Conservation (phyloP, 2,113 vertebrate species). For the Orthonyx spaldingii region DNA sequence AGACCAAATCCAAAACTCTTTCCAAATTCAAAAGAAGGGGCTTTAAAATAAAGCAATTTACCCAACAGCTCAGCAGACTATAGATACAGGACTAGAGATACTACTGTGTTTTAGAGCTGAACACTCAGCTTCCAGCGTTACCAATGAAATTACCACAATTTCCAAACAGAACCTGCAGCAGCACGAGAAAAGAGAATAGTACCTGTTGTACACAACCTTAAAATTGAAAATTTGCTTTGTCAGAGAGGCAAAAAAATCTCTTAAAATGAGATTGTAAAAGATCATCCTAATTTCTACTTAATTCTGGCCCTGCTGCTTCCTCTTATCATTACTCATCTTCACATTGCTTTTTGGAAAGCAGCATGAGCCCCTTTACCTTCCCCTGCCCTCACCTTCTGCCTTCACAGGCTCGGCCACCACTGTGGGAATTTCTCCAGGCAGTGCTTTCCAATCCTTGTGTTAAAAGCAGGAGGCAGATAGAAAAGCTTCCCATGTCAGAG, state of each 20-base stretch:
- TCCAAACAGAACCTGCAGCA: neutral
- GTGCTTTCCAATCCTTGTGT: neutral
- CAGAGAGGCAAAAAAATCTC: neutral
- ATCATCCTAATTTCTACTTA: neutral
- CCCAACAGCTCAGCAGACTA: neutral
- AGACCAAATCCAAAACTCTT: neutral
- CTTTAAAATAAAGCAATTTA: neutral
- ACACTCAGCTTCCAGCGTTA: neutral
- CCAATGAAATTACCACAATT: neutral
- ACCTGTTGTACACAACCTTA: neutral
- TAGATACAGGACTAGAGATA: neutral
- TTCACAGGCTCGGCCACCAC: neutral
- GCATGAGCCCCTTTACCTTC: neutral
- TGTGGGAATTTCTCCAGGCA: neutral
- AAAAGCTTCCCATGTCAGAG: neutral
- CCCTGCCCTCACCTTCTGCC: neutral
- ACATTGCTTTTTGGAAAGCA: fast-evolving
- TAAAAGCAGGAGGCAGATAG: neutral
- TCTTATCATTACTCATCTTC: neutral
- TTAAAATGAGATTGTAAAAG: neutral
- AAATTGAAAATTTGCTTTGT: neutral
- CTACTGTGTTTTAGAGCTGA: neutral
- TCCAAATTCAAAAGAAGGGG: neutral
- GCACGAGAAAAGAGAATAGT: neutral
- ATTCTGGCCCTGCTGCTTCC: neutral